A percentile compares a stretch with the other conserved stretches of the same genome.
phyloP scores from a whole-genome alignment of 2,888 invertebrate species.

The Mesorhabditis belari region DNA sequence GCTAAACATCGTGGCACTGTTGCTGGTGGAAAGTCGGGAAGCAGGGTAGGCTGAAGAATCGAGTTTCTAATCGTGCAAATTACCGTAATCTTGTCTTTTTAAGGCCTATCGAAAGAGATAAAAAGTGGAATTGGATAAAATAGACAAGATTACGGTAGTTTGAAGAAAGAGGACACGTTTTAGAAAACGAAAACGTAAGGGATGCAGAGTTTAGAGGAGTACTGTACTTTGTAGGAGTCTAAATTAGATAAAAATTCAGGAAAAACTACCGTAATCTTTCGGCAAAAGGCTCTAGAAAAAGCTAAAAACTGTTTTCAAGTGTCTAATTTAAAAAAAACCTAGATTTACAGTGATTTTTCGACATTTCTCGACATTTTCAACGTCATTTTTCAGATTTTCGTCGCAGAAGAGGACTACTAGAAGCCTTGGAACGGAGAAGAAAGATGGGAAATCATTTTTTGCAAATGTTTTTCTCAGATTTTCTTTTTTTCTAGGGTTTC shows the following conservation, averaged over 20 bases:
- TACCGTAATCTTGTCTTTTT: neutral
- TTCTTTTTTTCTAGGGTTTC: neutral
- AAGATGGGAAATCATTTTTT: neutral
- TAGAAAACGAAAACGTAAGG: no score
- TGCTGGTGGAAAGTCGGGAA: slow-evolving; percentile 33
- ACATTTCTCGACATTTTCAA: no score
- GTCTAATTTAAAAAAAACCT: neutral
- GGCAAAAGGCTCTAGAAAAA: no score
- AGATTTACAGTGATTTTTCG: neutral
- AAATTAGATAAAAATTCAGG: no score
- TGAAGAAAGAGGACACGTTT: no score
- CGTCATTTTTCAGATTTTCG: slow-evolving; percentile 38
- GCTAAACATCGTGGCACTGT: slow-evolving; percentile 77
- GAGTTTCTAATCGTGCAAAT: neutral
- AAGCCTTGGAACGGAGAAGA: slow-evolving; percentile 7
- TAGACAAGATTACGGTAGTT: no score
- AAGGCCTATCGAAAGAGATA: no score
- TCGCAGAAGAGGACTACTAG: slow-evolving; percentile 40
- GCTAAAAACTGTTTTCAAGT: neutral
- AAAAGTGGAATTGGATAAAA: no score
- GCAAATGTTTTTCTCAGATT: neutral
- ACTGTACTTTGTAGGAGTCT: no score
- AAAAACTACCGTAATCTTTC: no score
- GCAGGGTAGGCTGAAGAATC: slow-evolving; percentile 17
- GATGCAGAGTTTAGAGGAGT: no score